Evolutionary conservation across 2,797 vertebrate species (phyloP).

Genomic region (Phalloptychus januarius): DNA sequence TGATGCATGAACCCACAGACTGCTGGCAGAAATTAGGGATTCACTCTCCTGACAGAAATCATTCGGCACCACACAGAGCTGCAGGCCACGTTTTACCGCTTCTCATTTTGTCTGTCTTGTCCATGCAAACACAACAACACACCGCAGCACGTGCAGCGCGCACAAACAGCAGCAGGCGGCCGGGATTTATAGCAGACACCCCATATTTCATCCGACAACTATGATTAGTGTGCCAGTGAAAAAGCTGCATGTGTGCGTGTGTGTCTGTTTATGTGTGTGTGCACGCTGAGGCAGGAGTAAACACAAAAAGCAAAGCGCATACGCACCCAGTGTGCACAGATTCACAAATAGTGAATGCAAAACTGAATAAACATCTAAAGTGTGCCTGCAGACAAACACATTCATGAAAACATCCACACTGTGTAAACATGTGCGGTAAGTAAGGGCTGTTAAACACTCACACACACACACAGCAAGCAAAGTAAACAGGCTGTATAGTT

Average conservation of each 20-base stretch:
- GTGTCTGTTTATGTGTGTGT: neutral
- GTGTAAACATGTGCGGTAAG: conserved; percentile 50
- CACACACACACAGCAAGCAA: conserved; percentile 23
- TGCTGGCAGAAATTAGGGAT: conserved; percentile 58
- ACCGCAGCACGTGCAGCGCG: neutral
- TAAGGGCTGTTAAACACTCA: conserved; percentile 40
- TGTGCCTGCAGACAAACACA: conserved; percentile 38
- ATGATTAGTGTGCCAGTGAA: conserved; percentile 64
- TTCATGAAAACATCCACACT: conserved; percentile 29
- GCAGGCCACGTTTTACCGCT: conserved; percentile 52
- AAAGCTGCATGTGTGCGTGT: conserved; percentile 46
- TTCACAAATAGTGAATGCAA: conserved; percentile 44
- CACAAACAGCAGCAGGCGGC: conserved; percentile 41
- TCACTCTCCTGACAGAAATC: conserved; percentile 65
- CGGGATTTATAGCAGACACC: conserved; percentile 61
- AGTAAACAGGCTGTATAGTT: conserved; percentile 39
- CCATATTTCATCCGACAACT: conserved; percentile 67
- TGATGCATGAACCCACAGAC: conserved; percentile 23
- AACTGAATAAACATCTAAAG: conserved; percentile 54
- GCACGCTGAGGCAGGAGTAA: conserved; percentile 1
- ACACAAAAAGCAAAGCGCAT: conserved; percentile 33
- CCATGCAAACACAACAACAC: conserved; percentile 34
- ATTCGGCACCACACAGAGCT: conserved; percentile 58
- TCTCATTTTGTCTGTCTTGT: conserved; percentile 46
- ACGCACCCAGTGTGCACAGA: conserved; percentile 19